These are phyloP conservation scores for Spongia lamella DNA, from an alignment of 37 sponge, comb jelly and placozoan genomes.

Conservation along the genomic window DNA sequence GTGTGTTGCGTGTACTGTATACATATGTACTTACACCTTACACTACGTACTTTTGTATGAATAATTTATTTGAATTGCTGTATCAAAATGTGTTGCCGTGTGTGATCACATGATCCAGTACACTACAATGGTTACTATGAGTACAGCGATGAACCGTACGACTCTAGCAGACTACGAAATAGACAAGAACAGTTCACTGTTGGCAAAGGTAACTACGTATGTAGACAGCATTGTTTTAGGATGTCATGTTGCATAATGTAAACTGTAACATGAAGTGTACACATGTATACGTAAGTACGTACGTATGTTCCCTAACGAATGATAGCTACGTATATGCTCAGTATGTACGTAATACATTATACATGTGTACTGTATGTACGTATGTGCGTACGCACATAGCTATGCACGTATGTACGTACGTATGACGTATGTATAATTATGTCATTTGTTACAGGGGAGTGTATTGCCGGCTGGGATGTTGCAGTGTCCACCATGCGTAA, in stretches of 20 bases:
- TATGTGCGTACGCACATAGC: not conserved
- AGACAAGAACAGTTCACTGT: conserved; percentile 67
- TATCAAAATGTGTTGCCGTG: not conserved
- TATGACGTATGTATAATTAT: conserved; percentile 9
- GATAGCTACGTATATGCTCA: too few species aligned
- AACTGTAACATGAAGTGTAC: not conserved
- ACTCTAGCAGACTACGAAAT: conserved; percentile 84
- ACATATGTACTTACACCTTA: too few species aligned
- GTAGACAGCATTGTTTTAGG: too few species aligned
- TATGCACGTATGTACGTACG: not conserved
- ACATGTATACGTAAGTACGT: conserved; percentile 9
- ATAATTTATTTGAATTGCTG: too few species aligned
- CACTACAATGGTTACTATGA: conserved; percentile 97
- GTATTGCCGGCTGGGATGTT: conserved; percentile 74
- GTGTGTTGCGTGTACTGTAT: too few species aligned
- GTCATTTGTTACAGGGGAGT: too few species aligned
- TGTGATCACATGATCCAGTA: conserved; percentile 43
- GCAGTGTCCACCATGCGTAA: conserved; percentile 78
- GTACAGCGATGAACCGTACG: conserved; percentile 91
- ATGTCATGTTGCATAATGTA: too few species aligned
- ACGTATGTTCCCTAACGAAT: too few species aligned
- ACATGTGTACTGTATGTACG: not conserved
- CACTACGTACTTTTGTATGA: too few species aligned
- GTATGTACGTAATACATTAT: too few species aligned
- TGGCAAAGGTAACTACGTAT: conserved; percentile 67